Base-by-base conservation (phyloP, 1,140 invertebrate genomes). In the Muscidifurax raptorellus region DNA sequence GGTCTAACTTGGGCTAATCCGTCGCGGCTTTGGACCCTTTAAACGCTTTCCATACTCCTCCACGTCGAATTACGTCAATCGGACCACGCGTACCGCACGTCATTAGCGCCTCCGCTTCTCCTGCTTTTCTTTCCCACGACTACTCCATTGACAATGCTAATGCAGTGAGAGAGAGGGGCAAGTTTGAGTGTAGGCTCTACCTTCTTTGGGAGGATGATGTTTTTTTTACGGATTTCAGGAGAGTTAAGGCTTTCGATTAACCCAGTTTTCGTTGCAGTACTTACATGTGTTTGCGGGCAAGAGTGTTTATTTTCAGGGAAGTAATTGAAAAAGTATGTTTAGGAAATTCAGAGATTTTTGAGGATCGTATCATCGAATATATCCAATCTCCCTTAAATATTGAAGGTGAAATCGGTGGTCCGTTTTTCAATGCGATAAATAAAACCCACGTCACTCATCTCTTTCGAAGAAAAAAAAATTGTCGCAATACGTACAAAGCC, bases 51-150 rank as follows among this genome's bases (percentile, higher is more conserved):
- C 47, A 18, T 13, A 4, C 22, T 15, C 30, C 66, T 28, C 36
- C 27, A 13, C 78, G 22, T 36, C 32, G 79, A 71, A 69, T 69
- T 80, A 44, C 79, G 27, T 71, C 40, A 52, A 80, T 80, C 79
- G 67, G 40, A 64, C 15, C 9, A 1, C 30, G 30, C 28, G 22
- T 25, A 25, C 59, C 77, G 59, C 59, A 79, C 13, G 36, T 80
- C 67, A 80, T 80, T 80, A 80, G 44, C 79, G 79, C 79, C 78
- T 69, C 3, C 10, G 9, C 66, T 47, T 44, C 18, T 67, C 32
- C 27, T 79, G 77, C 12, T 77, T 77, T 77, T 76, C 74, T 47
- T 64, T 30, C 28, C 7, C 27, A 18, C 71, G 22, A 40, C 71
- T 3, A 40, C 71, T 3, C 22, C 6, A 30, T 74, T 36, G 12